Evolutionary conservation across 2,113 vertebrate genomes (phyloP), one percentile per base, ranked within the genome.

Genomic region (Oxyruncus cristatus): DNA sequence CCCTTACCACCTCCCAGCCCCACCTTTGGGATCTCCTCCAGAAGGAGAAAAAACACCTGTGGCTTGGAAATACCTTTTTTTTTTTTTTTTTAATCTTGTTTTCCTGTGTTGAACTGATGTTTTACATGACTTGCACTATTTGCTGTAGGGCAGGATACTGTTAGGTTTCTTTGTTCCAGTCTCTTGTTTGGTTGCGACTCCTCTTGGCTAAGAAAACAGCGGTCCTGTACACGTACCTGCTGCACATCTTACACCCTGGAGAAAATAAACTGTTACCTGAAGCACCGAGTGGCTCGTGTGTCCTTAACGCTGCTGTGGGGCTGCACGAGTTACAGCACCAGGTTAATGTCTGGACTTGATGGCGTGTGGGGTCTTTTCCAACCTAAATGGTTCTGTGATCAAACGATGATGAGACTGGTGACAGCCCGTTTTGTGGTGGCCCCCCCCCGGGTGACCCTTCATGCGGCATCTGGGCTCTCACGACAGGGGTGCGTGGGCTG

Each of bases 121-220:
- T 95, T 95, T 87, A 95, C 72, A 92, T 92, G 84, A 96, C 94
- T 97, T 97, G 97, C 95, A 96, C 95, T 96, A 95, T 93, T 95
- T 56, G 65, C 94, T 94, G 90, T 94, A 95, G 94, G 85, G 87
- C 90, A 93, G 91, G 67, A 93, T 85, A 30, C 86, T 89, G 73
- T 86, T 89, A 86, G 71, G 84, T 93, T 85, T 93, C 72, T 93
- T 82, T 70, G 88, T 94, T 93, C 85, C 7, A 1, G 63, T 94
- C 93, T 93, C 72, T 76, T 33, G 89, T 91, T 94, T 21, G 89
- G 86, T 95, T 74, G 89, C 42, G 5, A 81, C 85, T 93, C 73
- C 92, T 87, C 92, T 94, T 70, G 85, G 77, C 89, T 95, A 76
- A 74, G 46, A 53, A 88, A 74, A 79, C 11, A 1, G 71, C 71